phyloP scores from a whole-genome alignment of 2,888 invertebrate species.

The Drosophila atripex region DNA sequence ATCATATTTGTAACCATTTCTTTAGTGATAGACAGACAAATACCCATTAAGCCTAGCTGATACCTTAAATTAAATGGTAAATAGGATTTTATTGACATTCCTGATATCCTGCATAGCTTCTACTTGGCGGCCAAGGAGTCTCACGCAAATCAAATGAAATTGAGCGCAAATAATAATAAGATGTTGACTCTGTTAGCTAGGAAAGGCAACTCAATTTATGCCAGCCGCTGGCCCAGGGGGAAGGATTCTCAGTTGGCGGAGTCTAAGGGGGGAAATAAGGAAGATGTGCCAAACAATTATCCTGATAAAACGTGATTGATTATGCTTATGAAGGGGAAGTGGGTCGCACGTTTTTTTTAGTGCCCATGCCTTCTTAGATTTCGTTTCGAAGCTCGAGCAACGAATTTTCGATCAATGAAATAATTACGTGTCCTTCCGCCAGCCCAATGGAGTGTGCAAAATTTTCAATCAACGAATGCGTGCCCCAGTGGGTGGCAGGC shows the following conservation, averaged over 20 bases:
- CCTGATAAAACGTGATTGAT: slow-evolving; percentile 73
- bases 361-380: slow-evolving; percentile 1
- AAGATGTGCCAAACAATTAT: slow-evolving; percentile 63
- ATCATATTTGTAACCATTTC: too few relatives aligned
- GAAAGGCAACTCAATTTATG: slow-evolving; percentile 56
- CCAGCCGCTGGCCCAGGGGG: slow-evolving; percentile 10
- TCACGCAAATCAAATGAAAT: slow-evolving; percentile 54
- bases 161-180: slow-evolving; percentile 65
- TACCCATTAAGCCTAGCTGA: neutral
- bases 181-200: slow-evolving; percentile 48
- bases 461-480: slow-evolving; percentile 67
- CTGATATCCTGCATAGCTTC: slow-evolving; percentile 6
- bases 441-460: slow-evolving; percentile 61
- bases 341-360: slow-evolving; percentile 24
- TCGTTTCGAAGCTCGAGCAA: slow-evolving; percentile 28
- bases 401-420: slow-evolving; percentile 70
- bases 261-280: slow-evolving; percentile 6
- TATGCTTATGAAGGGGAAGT: slow-evolving; percentile 41
- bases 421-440: slow-evolving; percentile 66
- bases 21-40: neutral
- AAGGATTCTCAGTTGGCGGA: neutral
- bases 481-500: slow-evolving; percentile 3
- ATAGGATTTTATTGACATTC: neutral
- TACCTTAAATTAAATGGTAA: neutral
- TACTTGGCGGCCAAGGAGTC: slow-evolving; percentile 2